These are phyloP conservation scores for Aphodius sticticus DNA, from an alignment of 2,888 invertebrate species.

Conservation along the genomic window DNA sequence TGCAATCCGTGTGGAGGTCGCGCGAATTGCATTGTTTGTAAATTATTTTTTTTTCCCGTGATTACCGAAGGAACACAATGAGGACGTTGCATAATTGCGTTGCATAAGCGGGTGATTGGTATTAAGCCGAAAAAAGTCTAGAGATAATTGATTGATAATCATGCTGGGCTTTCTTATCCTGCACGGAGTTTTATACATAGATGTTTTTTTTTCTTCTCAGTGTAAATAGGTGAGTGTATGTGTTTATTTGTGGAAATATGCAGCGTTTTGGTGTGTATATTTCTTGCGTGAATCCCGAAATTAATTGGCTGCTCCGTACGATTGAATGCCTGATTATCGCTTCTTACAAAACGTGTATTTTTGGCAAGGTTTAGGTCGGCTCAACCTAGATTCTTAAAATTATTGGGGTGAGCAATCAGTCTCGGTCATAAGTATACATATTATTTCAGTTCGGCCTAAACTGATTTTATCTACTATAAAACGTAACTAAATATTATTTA, in stretches of 20 bases:
- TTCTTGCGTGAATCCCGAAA: background rate
- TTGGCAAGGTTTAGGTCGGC: background rate
- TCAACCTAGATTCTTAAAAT: background rate
- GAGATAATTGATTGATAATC: background rate
- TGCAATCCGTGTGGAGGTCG: background rate
- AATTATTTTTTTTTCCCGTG: background rate
- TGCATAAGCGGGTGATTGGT: background rate
- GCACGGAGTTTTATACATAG: background rate
- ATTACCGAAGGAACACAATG: background rate
- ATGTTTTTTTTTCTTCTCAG: background rate
- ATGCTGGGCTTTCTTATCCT: background rate
- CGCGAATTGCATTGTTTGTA: background rate
- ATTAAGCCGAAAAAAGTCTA: background rate
- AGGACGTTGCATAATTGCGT: background rate
- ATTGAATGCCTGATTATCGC: background rate
- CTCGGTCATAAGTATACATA: background rate
- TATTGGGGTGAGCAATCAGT: background rate
- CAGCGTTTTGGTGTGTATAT: background rate
- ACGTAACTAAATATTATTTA: no score
- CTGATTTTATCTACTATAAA: no score
- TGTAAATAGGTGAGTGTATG: background rate
- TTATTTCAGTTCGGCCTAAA: background rate
- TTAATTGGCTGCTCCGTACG: background rate
- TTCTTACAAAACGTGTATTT: background rate
- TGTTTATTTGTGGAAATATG: background rate